Base-by-base conservation (phyloP, 2,797 vertebrate genomes). In the Darevskia nairensis region DNA sequence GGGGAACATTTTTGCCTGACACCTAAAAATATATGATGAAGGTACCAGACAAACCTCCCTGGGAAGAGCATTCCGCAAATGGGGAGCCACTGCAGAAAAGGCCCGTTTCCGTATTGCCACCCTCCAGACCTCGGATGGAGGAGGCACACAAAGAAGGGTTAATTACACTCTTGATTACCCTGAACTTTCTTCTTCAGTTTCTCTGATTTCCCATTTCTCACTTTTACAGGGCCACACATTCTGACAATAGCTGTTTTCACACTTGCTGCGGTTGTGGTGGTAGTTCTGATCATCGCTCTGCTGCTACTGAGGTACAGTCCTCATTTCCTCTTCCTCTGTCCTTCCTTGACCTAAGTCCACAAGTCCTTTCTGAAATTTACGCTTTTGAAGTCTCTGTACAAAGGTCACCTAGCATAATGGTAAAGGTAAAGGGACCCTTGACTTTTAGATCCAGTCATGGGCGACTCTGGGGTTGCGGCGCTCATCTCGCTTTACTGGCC, bases 241-340 rank as follows among this genome's bases (percentile, higher is more conserved):
- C 97, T 97, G 93, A 96, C 90, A 86, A 96, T 98, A 27, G 97
- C 98, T 6, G 96, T 99, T 95, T 98, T 99, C 77, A 97, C 98
- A 1, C 97, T 99, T 39, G 96, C 98, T 0, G 94, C 98, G 85
- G 96, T 96, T 29, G 96, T 99, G 32, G 93, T 98, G 29, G 94
- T 99, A 90, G 96, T 98, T 92, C 96, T 98, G 11, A 93, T 96
- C 89, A 96, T 98, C 13, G 98, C 98, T 19, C 96, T 99, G 78
- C 96, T 99, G 94, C 97, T 99, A 94, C 97, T 99, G 95, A 98
- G 98, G 99, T 99, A 97, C 61, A 41, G 86, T 32, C 2, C 1
- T 50, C 68, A 88, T 82, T 89, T 50, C 15, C 50, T 29, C 80
- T 44, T 82, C 46, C 75, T 87, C 69, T 71, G 39, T 55, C 46